Conservation (phyloP, 2,797 vertebrate species). For the Acanthurus leucopareius region DNA sequence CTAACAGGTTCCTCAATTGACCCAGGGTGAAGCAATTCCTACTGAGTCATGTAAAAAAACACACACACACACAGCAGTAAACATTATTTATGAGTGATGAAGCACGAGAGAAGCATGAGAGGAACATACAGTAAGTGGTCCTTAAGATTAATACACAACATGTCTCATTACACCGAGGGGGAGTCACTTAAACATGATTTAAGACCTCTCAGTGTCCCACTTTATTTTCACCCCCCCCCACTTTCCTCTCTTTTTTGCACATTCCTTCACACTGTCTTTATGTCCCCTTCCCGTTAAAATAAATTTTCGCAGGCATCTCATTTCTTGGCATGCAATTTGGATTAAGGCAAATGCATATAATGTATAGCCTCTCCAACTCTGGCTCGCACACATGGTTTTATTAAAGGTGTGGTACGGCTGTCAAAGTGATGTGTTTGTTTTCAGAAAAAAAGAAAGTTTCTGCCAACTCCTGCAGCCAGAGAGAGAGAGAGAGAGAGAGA, state of each 20-base stretch:
- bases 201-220: constrained; percentile 45
- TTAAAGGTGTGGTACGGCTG: constrained; percentile 57
- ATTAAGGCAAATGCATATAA: constrained; percentile 46
- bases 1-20: not conserved
- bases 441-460: constrained; percentile 14
- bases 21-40: constrained; percentile 2
- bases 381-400: constrained; percentile 59
- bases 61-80: not conserved
- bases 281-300: constrained; percentile 37
- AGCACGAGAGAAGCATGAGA: constrained; percentile 10
- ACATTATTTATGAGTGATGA: constrained; percentile 18
- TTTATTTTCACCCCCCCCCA: constrained; percentile 21
- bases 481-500: not conserved
- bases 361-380: constrained; percentile 26
- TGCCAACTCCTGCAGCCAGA: constrained; percentile 21
- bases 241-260: constrained; percentile 1
- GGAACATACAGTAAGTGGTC: constrained; percentile 30
- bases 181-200: constrained; percentile 62
- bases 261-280: constrained; percentile 46
- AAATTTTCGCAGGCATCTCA: constrained; percentile 35
- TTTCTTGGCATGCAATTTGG: constrained; percentile 43
- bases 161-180: constrained; percentile 38
- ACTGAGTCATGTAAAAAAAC: not conserved
- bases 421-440: constrained; percentile 51
- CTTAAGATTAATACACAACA: constrained; percentile 45